Evolutionary conservation across 2,888 invertebrate species (phyloP), one percentile per base, ranked within the genome.

Genomic region (Harpalus rubripes): DNA sequence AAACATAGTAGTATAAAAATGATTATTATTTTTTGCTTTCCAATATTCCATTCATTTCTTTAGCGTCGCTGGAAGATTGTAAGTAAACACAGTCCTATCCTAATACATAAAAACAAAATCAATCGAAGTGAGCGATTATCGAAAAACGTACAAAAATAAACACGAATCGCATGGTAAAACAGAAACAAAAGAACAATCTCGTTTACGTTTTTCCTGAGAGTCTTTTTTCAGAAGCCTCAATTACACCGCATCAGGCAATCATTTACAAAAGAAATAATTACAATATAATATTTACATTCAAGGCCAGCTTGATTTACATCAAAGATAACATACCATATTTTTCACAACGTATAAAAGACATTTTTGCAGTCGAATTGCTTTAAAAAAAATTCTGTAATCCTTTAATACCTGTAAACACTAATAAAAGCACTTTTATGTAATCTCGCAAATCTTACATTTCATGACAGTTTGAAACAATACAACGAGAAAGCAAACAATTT

Each of bases 111-210:
- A 81, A 81, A 68, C 63, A 18, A 56, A 80, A 68, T 44, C 68
- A 65, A 81, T 81, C 81, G 65, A 81, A 81, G 68, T 81, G 68
- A 81, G 81, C 65, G 81, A 81, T 81, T 81, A 81, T 81, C 56
- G 81, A 81, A 81, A 81, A 81, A 81, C 81, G 68, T 68, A 65
- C 68, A 81, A 32, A 81, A 81, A 58, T 78, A 78, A 68, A 74
- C 72, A 74, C 72, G 72, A 74, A 74, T 74, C 72, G 72, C 72
- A 80, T 80, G 72, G 44, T 74, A 74, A 74, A 63, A 80, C 63
- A 80, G 39, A 58, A 80, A 80, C 80, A 80, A 80, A 80, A 80
- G 80, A 80, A 80, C 61, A 80, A 63, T 80, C 61, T 80, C 80
- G 80, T 80, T 80, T 80, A 80, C 41, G 52, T 74, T 74, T 74